phyloP scores from a whole-genome alignment of 2,888 invertebrate species.

The Rhingia rostrata region DNA sequence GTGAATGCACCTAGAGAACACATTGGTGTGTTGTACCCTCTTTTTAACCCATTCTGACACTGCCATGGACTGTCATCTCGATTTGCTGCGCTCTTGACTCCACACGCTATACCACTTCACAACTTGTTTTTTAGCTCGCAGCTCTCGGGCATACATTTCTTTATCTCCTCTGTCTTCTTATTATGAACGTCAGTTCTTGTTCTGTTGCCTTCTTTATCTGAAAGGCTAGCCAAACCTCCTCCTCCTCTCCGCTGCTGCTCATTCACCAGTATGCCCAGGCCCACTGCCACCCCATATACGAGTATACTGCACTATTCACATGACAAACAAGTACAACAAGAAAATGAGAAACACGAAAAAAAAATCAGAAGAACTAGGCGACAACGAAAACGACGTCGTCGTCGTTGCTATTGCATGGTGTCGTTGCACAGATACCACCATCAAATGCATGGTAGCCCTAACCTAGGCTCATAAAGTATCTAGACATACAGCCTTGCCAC shows the following conservation, averaged over 20 bases:
- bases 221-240: slow-evolving; percentile 1
- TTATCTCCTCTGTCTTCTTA: slow-evolving; percentile 17
- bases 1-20: not conserved
- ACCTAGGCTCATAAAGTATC: slow-evolving; percentile 66
- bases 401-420: slow-evolving; percentile 19
- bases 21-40: not conserved
- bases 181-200: slow-evolving; percentile 38
- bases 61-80: slow-evolving; percentile 19
- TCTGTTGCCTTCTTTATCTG: slow-evolving; percentile 29
- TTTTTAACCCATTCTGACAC: not conserved
- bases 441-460: slow-evolving; percentile 59
- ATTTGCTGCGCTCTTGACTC: slow-evolving; percentile 21
- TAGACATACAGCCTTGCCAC: slow-evolving; percentile 67
- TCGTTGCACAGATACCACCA: slow-evolving; percentile 49
- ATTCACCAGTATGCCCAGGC: not conserved
- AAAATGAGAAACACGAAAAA: slow-evolving; percentile 26
- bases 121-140: slow-evolving; percentile 40
- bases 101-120: slow-evolving; percentile 35
- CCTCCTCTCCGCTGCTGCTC: not conserved
- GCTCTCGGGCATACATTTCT: slow-evolving; percentile 26
- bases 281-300: not conserved
- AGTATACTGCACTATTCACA: slow-evolving; percentile 14
- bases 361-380: slow-evolving; percentile 31
- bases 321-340: slow-evolving; percentile 32
- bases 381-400: slow-evolving; percentile 18